These are phyloP conservation scores for Paracanthobrama guichenoti DNA, from an alignment of 2,113 vertebrate species.

Conservation along the genomic window DNA sequence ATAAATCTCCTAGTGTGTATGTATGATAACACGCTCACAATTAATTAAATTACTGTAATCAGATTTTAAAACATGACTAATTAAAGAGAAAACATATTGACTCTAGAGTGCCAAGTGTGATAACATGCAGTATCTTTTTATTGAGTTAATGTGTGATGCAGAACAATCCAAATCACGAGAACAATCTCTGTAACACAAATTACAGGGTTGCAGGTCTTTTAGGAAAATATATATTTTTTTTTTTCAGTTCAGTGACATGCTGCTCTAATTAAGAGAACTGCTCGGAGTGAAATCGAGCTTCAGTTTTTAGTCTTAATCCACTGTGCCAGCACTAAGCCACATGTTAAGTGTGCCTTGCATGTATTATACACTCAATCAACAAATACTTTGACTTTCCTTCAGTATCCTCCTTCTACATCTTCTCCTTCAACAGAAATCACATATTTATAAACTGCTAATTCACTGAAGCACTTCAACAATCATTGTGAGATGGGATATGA, in stretches of 20 bases:
- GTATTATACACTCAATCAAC: neutral
- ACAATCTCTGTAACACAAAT: conserved; percentile 40
- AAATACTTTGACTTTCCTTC: conserved; percentile 2
- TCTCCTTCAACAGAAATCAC: neutral
- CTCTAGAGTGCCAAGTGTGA: conserved; percentile 10
- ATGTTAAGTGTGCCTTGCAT: neutral
- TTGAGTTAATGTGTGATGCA: conserved; percentile 8
- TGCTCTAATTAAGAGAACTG: conserved; percentile 19
- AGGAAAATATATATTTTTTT: conserved; percentile 8
- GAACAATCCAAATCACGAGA: conserved; percentile 26
- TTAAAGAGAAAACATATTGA: conserved; percentile 37
- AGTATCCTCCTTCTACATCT: neutral
- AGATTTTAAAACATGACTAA: conserved; percentile 34
- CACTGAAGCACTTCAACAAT: neutral
- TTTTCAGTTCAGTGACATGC: conserved; percentile 3
- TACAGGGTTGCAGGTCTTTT: conserved; percentile 36
- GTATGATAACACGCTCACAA: conserved; percentile 16
- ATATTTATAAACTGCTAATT: neutral
- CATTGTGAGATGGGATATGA: neutral
- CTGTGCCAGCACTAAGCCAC: neutral
- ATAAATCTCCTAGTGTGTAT: neutral
- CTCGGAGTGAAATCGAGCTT: conserved; percentile 7
- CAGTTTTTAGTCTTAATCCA: neutral
- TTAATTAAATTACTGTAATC: conserved; percentile 47
- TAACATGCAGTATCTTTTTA: neutral